Conservation (phyloP, 2,113 vertebrate genomes). For the Alethe castanea region DNA sequence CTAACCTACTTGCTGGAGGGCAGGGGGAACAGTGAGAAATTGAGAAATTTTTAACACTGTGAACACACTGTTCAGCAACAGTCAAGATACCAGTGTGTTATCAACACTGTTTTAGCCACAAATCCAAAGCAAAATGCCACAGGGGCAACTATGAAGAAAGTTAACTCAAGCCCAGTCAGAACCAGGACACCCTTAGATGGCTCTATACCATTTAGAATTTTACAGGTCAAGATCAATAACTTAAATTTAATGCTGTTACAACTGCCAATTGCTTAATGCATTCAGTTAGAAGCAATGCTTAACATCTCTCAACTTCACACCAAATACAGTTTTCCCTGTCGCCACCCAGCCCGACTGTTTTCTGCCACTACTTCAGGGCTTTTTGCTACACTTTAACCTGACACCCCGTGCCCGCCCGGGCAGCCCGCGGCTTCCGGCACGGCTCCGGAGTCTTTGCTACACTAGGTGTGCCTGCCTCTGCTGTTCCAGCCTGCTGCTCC, state of each 20-base stretch:
- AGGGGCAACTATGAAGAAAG: neutral
- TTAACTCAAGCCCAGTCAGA: neutral
- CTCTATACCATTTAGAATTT: neutral
- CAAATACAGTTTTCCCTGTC: neutral
- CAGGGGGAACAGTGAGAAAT: neutral
- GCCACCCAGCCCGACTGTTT: neutral
- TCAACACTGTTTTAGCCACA: neutral
- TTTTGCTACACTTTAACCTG: neutral
- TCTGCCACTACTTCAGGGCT: neutral
- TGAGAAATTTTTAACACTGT: neutral
- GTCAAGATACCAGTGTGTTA: neutral
- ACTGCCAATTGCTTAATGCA: neutral
- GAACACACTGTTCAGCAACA: neutral
- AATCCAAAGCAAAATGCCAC: neutral
- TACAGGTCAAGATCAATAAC: neutral
- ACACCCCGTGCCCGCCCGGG: neutral
- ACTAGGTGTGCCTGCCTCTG: neutral
- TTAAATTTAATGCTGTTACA: neutral
- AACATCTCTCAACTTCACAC: neutral
- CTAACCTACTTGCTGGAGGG: neutral
- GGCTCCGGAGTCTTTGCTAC: neutral
- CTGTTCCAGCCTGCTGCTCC: neutral
- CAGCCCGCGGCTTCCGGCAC: neutral
- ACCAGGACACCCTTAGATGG: neutral
- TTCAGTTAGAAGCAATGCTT: neutral